Conservation (phyloP, 2,797 vertebrate species). For the Rousettus madagascariensis region DNA sequence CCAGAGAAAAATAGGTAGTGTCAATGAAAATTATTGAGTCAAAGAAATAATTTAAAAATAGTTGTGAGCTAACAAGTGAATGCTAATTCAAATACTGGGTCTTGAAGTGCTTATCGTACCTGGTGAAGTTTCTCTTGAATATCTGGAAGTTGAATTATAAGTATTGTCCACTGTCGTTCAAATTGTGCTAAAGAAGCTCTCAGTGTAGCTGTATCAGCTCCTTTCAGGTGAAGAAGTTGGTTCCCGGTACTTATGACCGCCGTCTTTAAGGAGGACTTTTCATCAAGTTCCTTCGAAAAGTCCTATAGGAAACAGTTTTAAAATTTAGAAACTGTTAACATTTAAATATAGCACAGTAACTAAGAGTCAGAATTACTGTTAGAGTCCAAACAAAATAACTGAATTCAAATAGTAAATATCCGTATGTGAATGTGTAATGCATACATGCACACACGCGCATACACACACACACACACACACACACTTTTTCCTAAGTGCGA, state of each 20-base stretch:
- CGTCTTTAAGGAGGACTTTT: slow-evolving; percentile 87
- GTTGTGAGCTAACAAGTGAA: slow-evolving; percentile 48
- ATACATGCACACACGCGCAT: fast-evolving
- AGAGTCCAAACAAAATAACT: not conserved
- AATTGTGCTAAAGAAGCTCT: slow-evolving; percentile 85
- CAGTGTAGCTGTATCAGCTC: slow-evolving; percentile 84
- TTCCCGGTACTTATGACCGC: slow-evolving; percentile 85
- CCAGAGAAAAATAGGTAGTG: slow-evolving; percentile 56
- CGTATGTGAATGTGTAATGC: not conserved
- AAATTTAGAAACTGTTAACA: not conserved
- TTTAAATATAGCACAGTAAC: not conserved
- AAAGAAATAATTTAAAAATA: slow-evolving; percentile 62
- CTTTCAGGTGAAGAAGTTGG: slow-evolving; percentile 87
- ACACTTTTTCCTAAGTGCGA: not conserved
- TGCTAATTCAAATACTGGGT: slow-evolving; percentile 43
- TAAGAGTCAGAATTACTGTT: not conserved
- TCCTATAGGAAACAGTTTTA: slow-evolving; percentile 79
- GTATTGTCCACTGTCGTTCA: slow-evolving; percentile 90
- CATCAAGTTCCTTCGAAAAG: slow-evolving; percentile 90
- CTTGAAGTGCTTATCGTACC: slow-evolving; percentile 80
- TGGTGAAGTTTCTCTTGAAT: slow-evolving; percentile 90
- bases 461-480: too few relatives aligned
- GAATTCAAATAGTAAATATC: not conserved
- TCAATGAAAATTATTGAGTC: slow-evolving; percentile 70
- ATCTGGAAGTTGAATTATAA: slow-evolving; percentile 84